A percentile compares a stretch with the other conserved stretches of the same genome.
Conservation (phyloP, 1,140 invertebrate species). For the Drosophila pruinosa region DNA sequence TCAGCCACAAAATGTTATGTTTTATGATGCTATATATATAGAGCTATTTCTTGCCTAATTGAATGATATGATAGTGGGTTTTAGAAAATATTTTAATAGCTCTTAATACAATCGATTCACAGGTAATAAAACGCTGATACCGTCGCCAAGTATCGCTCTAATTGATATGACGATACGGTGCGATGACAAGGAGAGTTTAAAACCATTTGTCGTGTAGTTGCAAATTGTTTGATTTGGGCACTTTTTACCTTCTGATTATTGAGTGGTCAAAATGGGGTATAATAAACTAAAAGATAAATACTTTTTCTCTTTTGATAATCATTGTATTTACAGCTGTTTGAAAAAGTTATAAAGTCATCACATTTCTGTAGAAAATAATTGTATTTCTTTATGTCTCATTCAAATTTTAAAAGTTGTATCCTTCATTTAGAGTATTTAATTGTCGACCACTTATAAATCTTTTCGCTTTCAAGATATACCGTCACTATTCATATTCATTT, state of each 20-base stretch:
- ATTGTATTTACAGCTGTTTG: too few species aligned
- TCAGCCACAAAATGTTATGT: constrained; percentile 66
- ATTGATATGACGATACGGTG: constrained; percentile 22
- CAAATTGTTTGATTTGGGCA: not conserved
- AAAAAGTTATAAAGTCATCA: too few species aligned
- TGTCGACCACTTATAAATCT: too few species aligned
- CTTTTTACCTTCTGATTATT: not conserved
- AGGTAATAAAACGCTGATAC: constrained; percentile 67
- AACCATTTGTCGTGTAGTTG: not conserved
- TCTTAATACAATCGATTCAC: constrained; percentile 80
- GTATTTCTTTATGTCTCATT: too few species aligned
- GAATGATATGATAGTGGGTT: constrained; percentile 78
- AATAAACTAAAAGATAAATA: too few species aligned
- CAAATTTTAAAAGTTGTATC: too few species aligned
- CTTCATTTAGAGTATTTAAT: too few species aligned
- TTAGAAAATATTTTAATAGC: constrained; percentile 81
- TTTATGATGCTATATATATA: constrained; percentile 76
- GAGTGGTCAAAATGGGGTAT: not conserved
- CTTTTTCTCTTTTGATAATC: too few species aligned
- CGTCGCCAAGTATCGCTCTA: constrained; percentile 48
- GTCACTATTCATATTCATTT: too few species aligned
- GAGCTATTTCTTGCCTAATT: constrained; percentile 75
- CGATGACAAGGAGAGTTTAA: not conserved
- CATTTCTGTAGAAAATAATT: too few species aligned
- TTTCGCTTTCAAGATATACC: too few species aligned